These are phyloP conservation scores for Crotalus tigris DNA, from an alignment of 2,113 vertebrate species.

Conservation along the genomic window DNA sequence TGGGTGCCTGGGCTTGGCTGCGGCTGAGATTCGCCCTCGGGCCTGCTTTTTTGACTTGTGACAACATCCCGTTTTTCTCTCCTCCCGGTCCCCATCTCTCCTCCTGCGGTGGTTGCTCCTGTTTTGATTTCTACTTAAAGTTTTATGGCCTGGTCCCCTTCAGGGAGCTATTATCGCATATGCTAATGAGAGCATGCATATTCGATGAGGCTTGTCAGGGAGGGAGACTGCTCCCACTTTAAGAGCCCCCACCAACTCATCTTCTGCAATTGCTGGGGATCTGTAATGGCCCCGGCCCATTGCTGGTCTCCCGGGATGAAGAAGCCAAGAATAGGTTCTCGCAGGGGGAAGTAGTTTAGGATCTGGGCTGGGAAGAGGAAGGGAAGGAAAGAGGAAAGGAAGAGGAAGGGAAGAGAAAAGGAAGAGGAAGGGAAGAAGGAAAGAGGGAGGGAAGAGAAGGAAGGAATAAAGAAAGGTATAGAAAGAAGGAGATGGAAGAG, in stretches of 20 bases:
- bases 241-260: background rate
- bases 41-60: constrained; percentile 71
- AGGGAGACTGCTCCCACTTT: constrained; percentile 59
- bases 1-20: constrained; percentile 67
- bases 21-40: constrained; percentile 74
- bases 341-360: no score
- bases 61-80: constrained; percentile 81
- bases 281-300: constrained; percentile 52
- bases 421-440: no score
- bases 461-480: no score
- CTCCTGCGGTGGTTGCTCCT: constrained; percentile 67
- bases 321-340: background rate
- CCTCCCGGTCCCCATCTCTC: constrained; percentile 41
- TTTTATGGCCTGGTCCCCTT: constrained; percentile 87
- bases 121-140: constrained; percentile 98
- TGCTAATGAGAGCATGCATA: constrained; percentile 93
- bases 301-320: background rate
- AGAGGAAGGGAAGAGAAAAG: no score
- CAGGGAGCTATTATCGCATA: constrained; percentile 91
- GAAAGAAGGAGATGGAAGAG: no score
- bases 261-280: background rate
- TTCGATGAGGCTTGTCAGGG: constrained; percentile 87
- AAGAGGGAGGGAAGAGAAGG: no score
- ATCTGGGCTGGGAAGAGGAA: background rate
- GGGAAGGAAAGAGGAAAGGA: no score